These are phyloP conservation scores for Erpetoichthys calabaricus DNA, from an alignment of 2,797 vertebrate genomes.

Conservation along the genomic window DNA sequence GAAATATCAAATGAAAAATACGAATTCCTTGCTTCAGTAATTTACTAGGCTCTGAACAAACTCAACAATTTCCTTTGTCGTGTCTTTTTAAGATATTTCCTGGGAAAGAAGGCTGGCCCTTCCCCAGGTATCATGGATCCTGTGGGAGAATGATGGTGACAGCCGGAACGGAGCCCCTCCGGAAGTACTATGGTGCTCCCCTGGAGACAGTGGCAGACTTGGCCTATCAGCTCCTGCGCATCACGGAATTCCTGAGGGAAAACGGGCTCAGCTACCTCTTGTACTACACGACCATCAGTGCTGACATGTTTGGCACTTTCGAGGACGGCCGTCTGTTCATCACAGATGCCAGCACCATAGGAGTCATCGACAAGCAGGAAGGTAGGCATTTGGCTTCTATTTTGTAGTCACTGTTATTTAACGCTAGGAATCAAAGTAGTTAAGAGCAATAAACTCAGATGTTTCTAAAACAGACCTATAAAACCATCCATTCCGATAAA, in stretches of 20 bases:
- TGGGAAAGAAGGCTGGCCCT: constrained; percentile 59
- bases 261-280: constrained; percentile 65
- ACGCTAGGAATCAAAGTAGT: no score
- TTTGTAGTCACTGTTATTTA: no score
- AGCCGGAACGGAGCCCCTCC: constrained; percentile 42
- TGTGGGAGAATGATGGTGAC: constrained; percentile 57
- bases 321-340: constrained; percentile 59
- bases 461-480: no score
- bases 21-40: no score
- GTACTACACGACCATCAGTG: constrained; percentile 51
- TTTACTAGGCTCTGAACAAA: no score
- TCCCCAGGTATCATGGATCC: constrained; percentile 62
- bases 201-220: constrained; percentile 46
- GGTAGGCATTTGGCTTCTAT: constrained; percentile 32
- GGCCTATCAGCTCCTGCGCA: constrained; percentile 53
- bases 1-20: no score
- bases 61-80: no score
- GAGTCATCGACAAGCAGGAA: constrained; percentile 63
- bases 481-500: no score
- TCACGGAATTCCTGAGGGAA: constrained; percentile 49
- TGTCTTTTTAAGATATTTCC: constrained; percentile 54
- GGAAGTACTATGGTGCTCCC: constrained; percentile 30
- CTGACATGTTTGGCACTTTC: constrained; percentile 55
- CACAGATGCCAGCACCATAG: constrained; percentile 56
- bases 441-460: no score